Percentiles rank a stretch among this genome's conserved stretches.
Conservation (phyloP, 2,888 invertebrate species). For the Alsophila aescularia region DNA sequence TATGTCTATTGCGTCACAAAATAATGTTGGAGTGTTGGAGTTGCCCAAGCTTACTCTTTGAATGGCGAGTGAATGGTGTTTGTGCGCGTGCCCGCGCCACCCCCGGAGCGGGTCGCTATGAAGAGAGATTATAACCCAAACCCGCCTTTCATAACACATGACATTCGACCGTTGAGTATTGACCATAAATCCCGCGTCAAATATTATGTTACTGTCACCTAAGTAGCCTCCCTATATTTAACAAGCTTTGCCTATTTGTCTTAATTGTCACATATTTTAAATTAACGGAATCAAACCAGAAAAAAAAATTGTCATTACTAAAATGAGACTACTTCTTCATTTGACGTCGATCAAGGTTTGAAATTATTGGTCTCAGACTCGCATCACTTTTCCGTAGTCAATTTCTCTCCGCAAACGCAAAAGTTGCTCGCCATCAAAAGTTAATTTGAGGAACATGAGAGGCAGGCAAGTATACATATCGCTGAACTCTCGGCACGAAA, state of each 20-base stretch:
- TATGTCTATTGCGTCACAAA: conserved; percentile 45
- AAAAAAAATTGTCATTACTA: conserved; percentile 20
- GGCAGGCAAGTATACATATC: conserved; percentile 61
- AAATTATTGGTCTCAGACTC: conserved; percentile 51
- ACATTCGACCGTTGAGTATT: conserved; percentile 48
- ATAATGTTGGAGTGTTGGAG: conserved; percentile 57
- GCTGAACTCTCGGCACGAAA: conserved; percentile 72
- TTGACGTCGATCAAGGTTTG: conserved; percentile 55
- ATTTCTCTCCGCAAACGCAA: conserved; percentile 57
- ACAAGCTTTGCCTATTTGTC: neutral
- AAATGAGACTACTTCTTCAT: conserved; percentile 47
- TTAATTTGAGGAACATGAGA: conserved; percentile 75
- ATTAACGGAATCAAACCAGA: conserved; percentile 45
- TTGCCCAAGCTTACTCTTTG: conserved; percentile 58
- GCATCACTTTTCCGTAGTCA: conserved; percentile 42
- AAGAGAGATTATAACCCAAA: conserved; percentile 60
- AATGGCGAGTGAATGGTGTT: conserved; percentile 50
- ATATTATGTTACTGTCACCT: conserved; percentile 2
- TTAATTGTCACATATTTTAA: conserved; percentile 4
- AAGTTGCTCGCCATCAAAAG: conserved; percentile 70
- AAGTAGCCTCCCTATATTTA: neutral
- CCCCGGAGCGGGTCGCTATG: conserved; percentile 45
- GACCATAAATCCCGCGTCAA: conserved; percentile 28
- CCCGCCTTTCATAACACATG: conserved; percentile 52
- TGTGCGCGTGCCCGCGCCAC: conserved; percentile 58